Base-by-base conservation (phyloP, 2,797 vertebrate species). In the Oceanodroma leucorhoa region DNA sequence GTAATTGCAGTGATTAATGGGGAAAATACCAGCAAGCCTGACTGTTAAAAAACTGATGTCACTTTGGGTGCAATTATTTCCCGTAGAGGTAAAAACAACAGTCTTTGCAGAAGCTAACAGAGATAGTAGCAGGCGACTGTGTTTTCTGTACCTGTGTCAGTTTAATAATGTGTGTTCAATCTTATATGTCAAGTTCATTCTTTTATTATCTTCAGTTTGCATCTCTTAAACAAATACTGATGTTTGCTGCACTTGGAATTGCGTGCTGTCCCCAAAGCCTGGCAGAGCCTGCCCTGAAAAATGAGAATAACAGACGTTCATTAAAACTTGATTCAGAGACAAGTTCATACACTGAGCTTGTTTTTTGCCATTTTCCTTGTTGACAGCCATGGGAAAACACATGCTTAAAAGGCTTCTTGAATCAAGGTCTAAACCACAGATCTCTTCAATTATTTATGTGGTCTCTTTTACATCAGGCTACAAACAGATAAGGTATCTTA, bases 31-130 rank as follows among this genome's bases (percentile, higher is more conserved):
- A 38, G 34, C 20, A 22, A 67, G 62, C 3, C 23, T 46, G 46
- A 22, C 46, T 17, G 36, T 11, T 34, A 55, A 43, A 27, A 77
- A 67, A 9, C 2, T 51, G 29, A 24, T 40, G 29, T 48, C 32
- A 58, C 23, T 34, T 10, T 54, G 40, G 18, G 40, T 53, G 27
- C 23, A 38, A 8, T 22, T 46, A 43, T 16, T 79, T 75, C 55
- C 66, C 0, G 0, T 32, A 23, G 79, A 29, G 10, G 19, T 43
- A 34, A 83, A 65, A 34, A 4, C 43, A 65, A 2, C 7, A 21
- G 66, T 40, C 36, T 60, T 2, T 23, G 57, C 36, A n/a, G 64
- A n/a, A 20, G 11, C 1, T n/a, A 50, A 23, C 11, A 3, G 32
- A 41, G 50, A 2, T 0, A 18, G 40, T 7, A 40, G 45, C 40